A percentile compares a stretch with the other conserved stretches of the same genome.
Evolutionary conservation across 2,797 vertebrate species (phyloP).

Genomic region (Sebastes cheni): DNA sequence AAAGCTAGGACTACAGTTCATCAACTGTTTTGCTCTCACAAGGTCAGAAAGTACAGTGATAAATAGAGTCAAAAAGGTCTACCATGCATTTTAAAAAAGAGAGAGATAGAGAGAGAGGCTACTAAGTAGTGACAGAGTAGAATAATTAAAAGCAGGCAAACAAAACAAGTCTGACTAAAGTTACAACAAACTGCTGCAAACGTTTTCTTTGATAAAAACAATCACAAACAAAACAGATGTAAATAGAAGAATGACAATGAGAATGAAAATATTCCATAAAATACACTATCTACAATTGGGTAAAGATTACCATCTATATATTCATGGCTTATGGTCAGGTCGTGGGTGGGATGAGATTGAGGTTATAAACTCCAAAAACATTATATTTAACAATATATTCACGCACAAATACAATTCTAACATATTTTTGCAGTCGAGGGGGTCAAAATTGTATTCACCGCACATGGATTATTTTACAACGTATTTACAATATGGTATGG

Average conservation of each 20-base stretch:
- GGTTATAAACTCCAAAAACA: not conserved
- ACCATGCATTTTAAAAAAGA: not conserved
- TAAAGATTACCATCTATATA: not conserved
- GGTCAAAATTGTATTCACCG: not conserved
- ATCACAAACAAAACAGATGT: not conserved
- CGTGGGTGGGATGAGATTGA: rapidly evolving
- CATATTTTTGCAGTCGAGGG: not conserved
- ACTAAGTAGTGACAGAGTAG: not conserved
- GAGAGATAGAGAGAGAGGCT: not conserved
- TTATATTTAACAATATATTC: not conserved
- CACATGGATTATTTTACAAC: not conserved
- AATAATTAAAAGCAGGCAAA: not conserved
- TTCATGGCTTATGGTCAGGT: not conserved
- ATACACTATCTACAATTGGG: not conserved
- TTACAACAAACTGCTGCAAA: not conserved
- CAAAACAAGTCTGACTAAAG: not conserved
- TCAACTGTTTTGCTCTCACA: not conserved
- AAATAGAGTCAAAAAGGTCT: not conserved
- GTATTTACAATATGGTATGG: not conserved
- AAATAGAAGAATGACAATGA: not conserved
- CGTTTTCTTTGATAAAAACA: not conserved
- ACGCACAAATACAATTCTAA: slow-evolving; percentile 1
- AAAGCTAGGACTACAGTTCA: not conserved
- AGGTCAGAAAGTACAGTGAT: not conserved
- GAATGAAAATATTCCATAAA: not conserved